Percentiles rank a stretch among this genome's conserved stretches.
Evolutionary conservation across 2,113 vertebrate genomes (phyloP).

Genomic region (Geococcyx californianus): DNA sequence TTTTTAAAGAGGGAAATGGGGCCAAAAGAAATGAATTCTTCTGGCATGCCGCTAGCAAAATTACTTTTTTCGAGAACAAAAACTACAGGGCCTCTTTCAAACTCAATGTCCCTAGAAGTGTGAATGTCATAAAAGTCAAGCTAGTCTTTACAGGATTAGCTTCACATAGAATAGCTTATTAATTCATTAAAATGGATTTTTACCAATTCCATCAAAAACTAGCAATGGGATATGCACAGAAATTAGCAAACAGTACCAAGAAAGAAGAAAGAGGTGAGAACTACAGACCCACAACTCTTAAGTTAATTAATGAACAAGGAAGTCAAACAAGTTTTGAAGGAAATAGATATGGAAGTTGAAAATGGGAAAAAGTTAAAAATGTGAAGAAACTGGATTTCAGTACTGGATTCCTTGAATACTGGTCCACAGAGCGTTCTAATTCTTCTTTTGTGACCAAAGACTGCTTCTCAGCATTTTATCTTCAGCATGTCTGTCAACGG

Average conservation of each 20-base stretch:
- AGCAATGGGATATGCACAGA: not conserved
- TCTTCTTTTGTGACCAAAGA: not conserved
- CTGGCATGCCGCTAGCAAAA: not conserved
- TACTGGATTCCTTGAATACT: not conserved
- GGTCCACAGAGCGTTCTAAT: not conserved
- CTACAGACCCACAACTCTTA: not conserved
- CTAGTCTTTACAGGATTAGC: not conserved
- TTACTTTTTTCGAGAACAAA: not conserved
- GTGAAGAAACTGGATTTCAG: not conserved
- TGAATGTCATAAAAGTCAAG: not conserved
- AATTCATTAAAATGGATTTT: conserved; percentile 29
- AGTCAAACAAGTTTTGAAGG: not conserved
- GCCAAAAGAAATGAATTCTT: not conserved
- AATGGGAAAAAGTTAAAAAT: not conserved
- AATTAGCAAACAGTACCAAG: not conserved
- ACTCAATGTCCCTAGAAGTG: not conserved
- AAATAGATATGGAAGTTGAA: not conserved
- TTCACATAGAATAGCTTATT: not conserved
- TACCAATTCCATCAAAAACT: not conserved
- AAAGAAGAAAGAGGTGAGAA: not conserved
- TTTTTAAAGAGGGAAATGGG: not conserved
- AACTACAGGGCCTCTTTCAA: not conserved
- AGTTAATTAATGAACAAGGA: not conserved
- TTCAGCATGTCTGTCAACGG: not conserved
- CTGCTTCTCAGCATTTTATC: not conserved